Percentiles rank a stretch among this genome's conserved stretches.
Conservation (phyloP, 2,797 vertebrate genomes). For the Delichon dasypus region DNA sequence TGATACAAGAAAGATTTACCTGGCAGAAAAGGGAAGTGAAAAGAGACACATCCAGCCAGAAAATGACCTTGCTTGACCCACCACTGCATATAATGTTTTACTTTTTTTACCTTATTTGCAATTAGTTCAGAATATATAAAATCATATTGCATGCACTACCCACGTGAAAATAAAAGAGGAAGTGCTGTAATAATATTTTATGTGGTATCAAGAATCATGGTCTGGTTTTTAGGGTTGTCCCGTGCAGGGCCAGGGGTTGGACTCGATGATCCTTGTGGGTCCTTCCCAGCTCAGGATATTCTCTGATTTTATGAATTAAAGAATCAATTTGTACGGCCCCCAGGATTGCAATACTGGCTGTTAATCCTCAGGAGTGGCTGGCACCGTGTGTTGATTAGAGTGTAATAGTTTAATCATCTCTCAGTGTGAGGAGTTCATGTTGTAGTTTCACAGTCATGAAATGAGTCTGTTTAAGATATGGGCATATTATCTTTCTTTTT, state of each 20-base stretch:
- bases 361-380: conserved; percentile 42
- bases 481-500: not conserved
- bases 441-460: conserved; percentile 65
- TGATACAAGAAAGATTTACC: not conserved
- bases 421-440: conserved; percentile 34
- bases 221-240: not conserved
- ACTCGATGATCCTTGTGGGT: not conserved
- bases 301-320: not conserved
- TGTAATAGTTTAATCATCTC: conserved; percentile 63
- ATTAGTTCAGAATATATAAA: not conserved
- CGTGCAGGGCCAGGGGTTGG: not conserved
- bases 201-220: not conserved
- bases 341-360: not conserved
- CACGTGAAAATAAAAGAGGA: not conserved
- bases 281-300: not conserved
- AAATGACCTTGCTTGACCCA: not conserved
- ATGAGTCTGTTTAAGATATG: conserved; percentile 64
- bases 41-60: not conserved
- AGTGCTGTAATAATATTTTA: not conserved
- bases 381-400: conserved; percentile 36
- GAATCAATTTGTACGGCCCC: not conserved
- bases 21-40: not conserved
- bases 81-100: not conserved
- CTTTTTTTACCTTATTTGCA: not conserved
- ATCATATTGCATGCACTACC: fast-evolving